phyloP scores from a whole-genome alignment of 2,797 vertebrate species.

The Sardinella longiceps region DNA sequence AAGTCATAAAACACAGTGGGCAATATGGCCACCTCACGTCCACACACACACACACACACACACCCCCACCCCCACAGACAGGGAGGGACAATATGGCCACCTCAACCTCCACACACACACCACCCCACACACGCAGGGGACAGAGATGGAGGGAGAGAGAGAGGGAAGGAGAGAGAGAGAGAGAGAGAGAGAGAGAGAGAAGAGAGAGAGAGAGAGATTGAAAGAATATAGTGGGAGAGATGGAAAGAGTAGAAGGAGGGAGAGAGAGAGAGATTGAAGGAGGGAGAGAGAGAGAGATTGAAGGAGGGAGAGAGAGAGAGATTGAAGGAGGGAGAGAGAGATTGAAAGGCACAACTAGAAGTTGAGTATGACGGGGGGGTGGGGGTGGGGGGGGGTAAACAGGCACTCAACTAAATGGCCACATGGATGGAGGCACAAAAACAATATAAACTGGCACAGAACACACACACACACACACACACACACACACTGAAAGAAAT shows the following conservation, averaged over 20 bases:
- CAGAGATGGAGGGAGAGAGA: constrained; percentile 59
- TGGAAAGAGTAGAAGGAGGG: no score
- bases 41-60: constrained; percentile 73
- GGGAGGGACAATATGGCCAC: constrained; percentile 29
- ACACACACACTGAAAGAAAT: constrained; percentile 44
- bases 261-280: constrained; percentile 53
- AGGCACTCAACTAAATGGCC: constrained; percentile 52
- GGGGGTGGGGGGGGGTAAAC: constrained; percentile 8
- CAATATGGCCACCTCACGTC: constrained; percentile 45
- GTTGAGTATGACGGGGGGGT: constrained; percentile 44
- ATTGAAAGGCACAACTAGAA: constrained; percentile 72
- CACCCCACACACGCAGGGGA: background rate
- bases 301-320: background rate
- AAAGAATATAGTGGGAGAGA: no score
- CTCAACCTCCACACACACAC: constrained; percentile 73
- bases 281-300: constrained; percentile 59
- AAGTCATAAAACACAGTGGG: constrained; percentile 73
- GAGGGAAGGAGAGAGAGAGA: constrained; percentile 59
- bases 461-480: constrained; percentile 58
- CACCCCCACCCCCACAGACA: constrained; percentile 49
- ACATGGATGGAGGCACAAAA: constrained; percentile 41
- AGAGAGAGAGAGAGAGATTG: background rate
- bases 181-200: constrained; percentile 57
- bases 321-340: constrained; percentile 27
- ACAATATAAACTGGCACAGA: constrained; percentile 72